Evolutionary conservation across 2,113 vertebrate species (phyloP), one percentile per base, ranked within the genome.

Genomic region (Pygathrix nemaeus): DNA sequence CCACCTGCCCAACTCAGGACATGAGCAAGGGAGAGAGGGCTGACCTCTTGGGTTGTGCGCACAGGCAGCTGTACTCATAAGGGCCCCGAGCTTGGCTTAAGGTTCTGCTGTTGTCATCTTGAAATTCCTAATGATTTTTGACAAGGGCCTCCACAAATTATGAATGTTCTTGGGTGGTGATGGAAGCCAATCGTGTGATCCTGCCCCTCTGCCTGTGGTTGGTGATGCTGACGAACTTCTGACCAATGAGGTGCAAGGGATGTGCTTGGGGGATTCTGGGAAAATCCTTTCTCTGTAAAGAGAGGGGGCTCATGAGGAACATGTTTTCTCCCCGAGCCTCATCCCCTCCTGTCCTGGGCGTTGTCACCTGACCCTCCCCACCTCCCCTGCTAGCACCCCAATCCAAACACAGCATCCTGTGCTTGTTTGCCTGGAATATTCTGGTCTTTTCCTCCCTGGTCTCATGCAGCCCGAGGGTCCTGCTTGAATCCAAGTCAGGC

Each of bases 311-410:
- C 27, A 1, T 2, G 18, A 25, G n/a, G 23, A n/a, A 14, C 11
- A 40, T 1, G 2, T 14, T 35, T 52, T 40, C 17, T 82, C 32
- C 38, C 23, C 1, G 0, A 20, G 55, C 2, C 27, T 2, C 0
- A 1, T 25, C 35, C 23, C 35, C 18, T n/a, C 59, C 87, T 57
- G 83, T 57, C 88, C 27, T 82, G 43, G 50, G 2, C 21, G 0
- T 2, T n/a, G 27, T 30, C 57, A 2, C 35, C 50, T 20, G 66
- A 25, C 17, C 8, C 21, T 30, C 10, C 43, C 25, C 23, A 27
- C 23, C 14, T 3, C 8, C 8, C 0, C 40, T 35, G 78, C 78
- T 40, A 6, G 25, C 27, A 21, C 11, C 17, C 30, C 20, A 6
- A 20, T 6, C 45, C 32, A 35, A 40, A 30, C 27, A 30, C 45